Percentiles rank a stretch among this genome's conserved stretches.
Conservation (phyloP, 2,888 invertebrate genomes). For the Pyrrhia umbra region DNA sequence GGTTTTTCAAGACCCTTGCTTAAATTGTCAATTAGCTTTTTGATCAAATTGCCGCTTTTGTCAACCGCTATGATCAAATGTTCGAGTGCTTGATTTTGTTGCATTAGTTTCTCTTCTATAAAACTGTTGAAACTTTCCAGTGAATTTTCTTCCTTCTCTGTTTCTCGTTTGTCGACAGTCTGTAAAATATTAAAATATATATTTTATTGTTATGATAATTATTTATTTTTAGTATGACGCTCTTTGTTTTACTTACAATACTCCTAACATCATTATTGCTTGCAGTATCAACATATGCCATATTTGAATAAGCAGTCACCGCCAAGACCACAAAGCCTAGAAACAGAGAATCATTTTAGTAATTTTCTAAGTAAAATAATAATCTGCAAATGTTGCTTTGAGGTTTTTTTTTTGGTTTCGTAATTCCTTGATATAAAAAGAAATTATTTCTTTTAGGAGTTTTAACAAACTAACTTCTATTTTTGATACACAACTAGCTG, state of each 20-base stretch:
- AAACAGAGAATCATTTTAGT: slow-evolving; percentile 29
- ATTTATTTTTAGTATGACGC: neutral
- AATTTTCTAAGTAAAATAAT: no score
- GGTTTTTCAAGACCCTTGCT: slow-evolving; percentile 66
- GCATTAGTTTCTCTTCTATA: slow-evolving; percentile 74
- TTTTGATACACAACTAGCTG: no score
- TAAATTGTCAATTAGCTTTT: slow-evolving; percentile 71
- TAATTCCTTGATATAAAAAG: no score
- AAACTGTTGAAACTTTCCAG: slow-evolving; percentile 63
- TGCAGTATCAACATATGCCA: slow-evolving; percentile 30
- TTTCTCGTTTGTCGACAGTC: slow-evolving; percentile 70
- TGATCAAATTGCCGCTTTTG: slow-evolving; percentile 68
- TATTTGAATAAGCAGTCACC: slow-evolving; percentile 43
- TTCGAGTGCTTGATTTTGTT: slow-evolving; percentile 78
- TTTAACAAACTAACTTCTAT: no score
- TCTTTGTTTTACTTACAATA: slow-evolving; percentile 61
- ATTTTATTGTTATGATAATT: neutral
- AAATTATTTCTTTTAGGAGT: no score
- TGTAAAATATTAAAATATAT: slow-evolving; percentile 46
- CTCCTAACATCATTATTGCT: slow-evolving; percentile 40
- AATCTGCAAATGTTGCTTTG: no score
- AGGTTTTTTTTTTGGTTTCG: no score
- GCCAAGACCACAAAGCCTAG: slow-evolving; percentile 47
- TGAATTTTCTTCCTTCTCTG: slow-evolving; percentile 36
- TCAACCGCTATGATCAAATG: slow-evolving; percentile 69